phyloP scores from a whole-genome alignment of 1,140 invertebrate species.

The Phymorhynchus buccinoides region DNA sequence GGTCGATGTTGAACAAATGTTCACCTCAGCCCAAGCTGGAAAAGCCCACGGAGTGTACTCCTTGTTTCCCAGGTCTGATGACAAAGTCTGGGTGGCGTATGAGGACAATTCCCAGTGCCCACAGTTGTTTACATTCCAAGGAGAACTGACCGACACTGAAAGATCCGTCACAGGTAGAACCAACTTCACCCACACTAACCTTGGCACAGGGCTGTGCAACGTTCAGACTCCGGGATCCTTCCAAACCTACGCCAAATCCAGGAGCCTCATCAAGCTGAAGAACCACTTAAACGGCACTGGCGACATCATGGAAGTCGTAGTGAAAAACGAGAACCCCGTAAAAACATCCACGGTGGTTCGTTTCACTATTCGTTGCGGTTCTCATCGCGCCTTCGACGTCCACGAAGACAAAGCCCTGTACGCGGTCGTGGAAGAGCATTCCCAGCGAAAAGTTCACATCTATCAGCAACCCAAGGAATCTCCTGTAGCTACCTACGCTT shows the following conservation, averaged over 20 bases:
- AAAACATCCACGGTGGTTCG: not conserved
- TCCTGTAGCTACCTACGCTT: not conserved
- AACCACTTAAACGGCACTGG: not conserved
- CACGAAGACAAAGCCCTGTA: not conserved
- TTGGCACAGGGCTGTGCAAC: not conserved
- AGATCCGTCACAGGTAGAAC: not conserved
- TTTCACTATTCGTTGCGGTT: not conserved
- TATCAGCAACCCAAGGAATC: not conserved
- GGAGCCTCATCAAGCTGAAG: not conserved
- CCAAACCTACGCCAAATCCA: not conserved
- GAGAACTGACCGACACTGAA: not conserved
- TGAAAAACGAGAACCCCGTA: not conserved
- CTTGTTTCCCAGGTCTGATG: not conserved
- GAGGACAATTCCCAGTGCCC: not conserved
- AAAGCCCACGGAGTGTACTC: not conserved
- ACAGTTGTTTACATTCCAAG: not conserved
- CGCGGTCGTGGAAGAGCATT: constrained; percentile 15
- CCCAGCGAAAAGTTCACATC: not conserved
- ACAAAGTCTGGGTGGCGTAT: not conserved
- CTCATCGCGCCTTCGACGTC: constrained; percentile 4
- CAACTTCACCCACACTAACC: constrained; percentile 9
- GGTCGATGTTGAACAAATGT: not conserved
- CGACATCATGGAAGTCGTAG: not conserved
- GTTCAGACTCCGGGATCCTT: not conserved
- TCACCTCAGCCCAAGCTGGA: not conserved